phyloP scores from a whole-genome alignment of 1,140 invertebrate species.

The Drosophila neocordata region DNA sequence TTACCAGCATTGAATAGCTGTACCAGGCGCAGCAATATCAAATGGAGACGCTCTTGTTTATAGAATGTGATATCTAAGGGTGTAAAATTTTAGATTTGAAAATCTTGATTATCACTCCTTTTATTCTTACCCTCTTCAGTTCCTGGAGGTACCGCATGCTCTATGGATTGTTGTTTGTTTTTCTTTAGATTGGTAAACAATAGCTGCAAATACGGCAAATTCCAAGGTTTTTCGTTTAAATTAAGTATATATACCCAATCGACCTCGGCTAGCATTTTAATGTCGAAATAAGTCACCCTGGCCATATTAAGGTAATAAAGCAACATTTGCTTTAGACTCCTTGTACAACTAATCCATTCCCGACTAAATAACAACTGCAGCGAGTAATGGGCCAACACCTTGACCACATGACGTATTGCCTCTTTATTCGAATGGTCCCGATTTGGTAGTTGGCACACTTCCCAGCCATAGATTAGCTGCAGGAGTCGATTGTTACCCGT shows the following conservation, averaged over 20 bases:
- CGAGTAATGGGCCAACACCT: constrained; percentile 60
- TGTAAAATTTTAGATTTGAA: too few species aligned
- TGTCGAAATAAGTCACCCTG: constrained; percentile 30
- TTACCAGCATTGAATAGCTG: constrained; percentile 70
- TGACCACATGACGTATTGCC: constrained; percentile 42
- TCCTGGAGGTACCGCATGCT: constrained; percentile 58
- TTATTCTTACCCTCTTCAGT: constrained; percentile 52
- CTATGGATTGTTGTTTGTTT: constrained; percentile 60
- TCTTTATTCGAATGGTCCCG: constrained; percentile 32
- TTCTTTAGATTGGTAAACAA: constrained; percentile 36
- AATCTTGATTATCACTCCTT: too few species aligned
- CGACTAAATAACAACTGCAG: constrained; percentile 69
- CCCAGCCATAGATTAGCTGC: constrained; percentile 68
- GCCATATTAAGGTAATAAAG: constrained; percentile 51
- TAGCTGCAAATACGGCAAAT: constrained; percentile 56
- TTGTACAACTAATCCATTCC: constrained; percentile 62
- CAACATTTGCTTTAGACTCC: constrained; percentile 43
- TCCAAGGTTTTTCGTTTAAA: constrained; percentile 59
- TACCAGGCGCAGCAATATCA: constrained; percentile 62
- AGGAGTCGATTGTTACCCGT: constrained; percentile 63
- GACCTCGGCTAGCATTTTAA: constrained; percentile 44
- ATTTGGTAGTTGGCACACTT: constrained; percentile 48
- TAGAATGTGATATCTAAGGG: constrained; percentile 59
- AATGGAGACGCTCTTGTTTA: constrained; percentile 45
- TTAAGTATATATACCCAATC: constrained; percentile 67